Conservation (phyloP, 2,797 vertebrate species). For the Fringilla coelebs region DNA sequence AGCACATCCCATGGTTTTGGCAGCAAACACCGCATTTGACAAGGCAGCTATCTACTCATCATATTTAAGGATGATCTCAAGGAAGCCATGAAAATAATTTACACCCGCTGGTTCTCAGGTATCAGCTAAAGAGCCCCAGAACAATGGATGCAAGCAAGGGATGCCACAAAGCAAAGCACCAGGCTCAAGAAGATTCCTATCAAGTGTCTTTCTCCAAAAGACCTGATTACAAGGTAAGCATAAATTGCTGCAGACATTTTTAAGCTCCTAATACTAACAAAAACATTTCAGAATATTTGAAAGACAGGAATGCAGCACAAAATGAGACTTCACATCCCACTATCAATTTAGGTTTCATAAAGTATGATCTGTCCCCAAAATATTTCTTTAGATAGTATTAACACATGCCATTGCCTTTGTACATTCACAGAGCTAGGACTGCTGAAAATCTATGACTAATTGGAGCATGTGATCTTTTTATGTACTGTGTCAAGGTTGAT, state of each 20-base stretch:
- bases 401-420: not conserved
- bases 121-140: not conserved
- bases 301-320: not conserved
- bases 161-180: not conserved
- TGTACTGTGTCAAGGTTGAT: not conserved
- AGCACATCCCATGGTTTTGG: not conserved
- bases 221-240: not conserved
- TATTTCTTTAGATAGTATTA: not conserved
- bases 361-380: not conserved
- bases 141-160: not conserved
- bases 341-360: not conserved
- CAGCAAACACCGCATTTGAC: not conserved
- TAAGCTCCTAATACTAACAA: not conserved
- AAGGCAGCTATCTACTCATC: not conserved
- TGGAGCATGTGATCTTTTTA: not conserved
- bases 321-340: not conserved
- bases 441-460: not conserved
- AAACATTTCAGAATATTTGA: not conserved
- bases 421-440: not conserved
- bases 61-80: not conserved
- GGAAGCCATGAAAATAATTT: not conserved
- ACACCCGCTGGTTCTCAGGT: not conserved
- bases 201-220: not conserved
- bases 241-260: not conserved
- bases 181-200: not conserved